Conservation (phyloP, 2,113 vertebrate species). For the Scortum barcoo region DNA sequence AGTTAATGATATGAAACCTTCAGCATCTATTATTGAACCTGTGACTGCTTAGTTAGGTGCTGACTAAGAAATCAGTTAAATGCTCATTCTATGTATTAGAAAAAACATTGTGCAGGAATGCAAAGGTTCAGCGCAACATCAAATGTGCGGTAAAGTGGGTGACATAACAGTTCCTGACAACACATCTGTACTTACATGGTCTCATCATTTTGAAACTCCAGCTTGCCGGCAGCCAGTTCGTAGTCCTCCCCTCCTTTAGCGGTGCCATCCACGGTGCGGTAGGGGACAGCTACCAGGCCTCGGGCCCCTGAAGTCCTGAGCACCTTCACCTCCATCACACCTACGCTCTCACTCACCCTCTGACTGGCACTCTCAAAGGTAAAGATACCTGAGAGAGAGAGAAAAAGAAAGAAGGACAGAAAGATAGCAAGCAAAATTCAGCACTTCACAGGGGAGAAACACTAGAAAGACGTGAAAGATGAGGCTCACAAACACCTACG, state of each 20-base stretch:
- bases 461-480: conserved; percentile 17
- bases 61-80: not conserved
- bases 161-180: not conserved
- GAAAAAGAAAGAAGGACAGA: not conserved
- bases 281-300: conserved; percentile 87
- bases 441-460: not conserved
- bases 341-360: conserved; percentile 88
- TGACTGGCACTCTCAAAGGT: conserved; percentile 83
- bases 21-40: not conserved
- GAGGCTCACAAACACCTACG: conserved; percentile 39
- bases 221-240: conserved; percentile 82
- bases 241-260: conserved; percentile 88
- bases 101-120: not conserved
- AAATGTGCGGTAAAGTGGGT: not conserved
- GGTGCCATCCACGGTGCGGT: conserved; percentile 83
- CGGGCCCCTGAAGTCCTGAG: conserved; percentile 87
- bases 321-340: conserved; percentile 87
- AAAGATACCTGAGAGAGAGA: conserved; percentile 83
- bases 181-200: conserved; percentile 85
- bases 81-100: not conserved
- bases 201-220: conserved; percentile 90
- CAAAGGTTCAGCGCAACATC: not conserved
- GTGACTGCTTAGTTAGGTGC: not conserved
- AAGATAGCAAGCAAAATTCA: no score
- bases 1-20: not conserved